phyloP scores from a whole-genome alignment of 2,888 invertebrate species.

The Trachelus tabidus region DNA sequence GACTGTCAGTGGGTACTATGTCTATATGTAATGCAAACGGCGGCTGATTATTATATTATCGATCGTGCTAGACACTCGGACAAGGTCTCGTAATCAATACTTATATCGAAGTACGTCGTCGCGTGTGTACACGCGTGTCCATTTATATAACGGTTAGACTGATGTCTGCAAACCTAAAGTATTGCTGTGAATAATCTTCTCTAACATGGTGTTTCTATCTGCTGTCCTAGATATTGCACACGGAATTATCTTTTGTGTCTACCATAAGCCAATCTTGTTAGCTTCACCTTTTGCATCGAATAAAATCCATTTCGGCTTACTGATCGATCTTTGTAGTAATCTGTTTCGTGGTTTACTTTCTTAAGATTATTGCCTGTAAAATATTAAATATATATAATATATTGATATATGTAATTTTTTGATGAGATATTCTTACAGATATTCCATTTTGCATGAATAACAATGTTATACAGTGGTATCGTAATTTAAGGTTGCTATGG shows the following conservation, averaged over 20 bases:
- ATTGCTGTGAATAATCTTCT: not conserved
- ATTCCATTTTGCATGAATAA: not conserved
- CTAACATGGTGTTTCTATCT: not conserved
- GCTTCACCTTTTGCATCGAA: not conserved
- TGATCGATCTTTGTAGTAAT: too few species aligned
- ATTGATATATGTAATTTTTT: too few species aligned
- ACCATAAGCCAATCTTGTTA: not conserved
- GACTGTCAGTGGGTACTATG: not conserved
- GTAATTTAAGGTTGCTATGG: not conserved
- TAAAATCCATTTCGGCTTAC: too few species aligned
- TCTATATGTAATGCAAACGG: not conserved
- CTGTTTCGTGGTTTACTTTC: too few species aligned
- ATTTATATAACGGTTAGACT: not conserved
- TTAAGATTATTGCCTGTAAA: too few species aligned
- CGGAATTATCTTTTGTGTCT: not conserved
- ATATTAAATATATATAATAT: too few species aligned
- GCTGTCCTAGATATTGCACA: not conserved
- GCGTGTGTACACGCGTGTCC: not conserved
- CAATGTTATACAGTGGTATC: not conserved
- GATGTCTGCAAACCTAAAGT: not conserved
- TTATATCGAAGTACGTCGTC: conserved; percentile 10
- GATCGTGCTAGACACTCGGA: conserved; percentile 24
- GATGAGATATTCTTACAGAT: not conserved
- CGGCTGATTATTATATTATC: conserved; percentile 34
- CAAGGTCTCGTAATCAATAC: conserved; percentile 15